A percentile compares a stretch with the other conserved stretches of the same genome.
Conservation (phyloP, 1,140 invertebrate species). For the Maconellicoccus hirsutus region DNA sequence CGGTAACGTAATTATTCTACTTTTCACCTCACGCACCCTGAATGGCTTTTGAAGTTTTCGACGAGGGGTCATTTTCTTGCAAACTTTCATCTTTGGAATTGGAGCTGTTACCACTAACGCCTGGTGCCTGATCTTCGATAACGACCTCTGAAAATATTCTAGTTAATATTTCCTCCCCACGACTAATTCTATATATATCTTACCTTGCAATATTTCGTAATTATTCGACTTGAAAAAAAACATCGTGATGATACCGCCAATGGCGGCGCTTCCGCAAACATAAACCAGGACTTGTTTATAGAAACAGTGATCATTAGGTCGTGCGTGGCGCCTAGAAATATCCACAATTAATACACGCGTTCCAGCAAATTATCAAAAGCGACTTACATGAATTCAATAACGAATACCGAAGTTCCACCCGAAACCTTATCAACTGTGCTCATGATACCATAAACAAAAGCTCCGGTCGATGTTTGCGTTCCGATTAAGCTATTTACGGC, state of each 20-base stretch:
- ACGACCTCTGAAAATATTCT: too few species aligned
- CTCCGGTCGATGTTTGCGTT: constrained; percentile 67
- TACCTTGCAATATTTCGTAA: not conserved
- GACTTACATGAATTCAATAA: constrained; percentile 57
- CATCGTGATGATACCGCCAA: not conserved
- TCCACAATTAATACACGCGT: not conserved
- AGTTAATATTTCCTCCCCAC: too few species aligned
- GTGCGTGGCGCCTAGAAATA: not conserved
- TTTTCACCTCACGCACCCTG: too few species aligned
- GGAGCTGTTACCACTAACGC: too few species aligned
- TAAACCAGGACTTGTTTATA: not conserved
- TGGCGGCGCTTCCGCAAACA: not conserved
- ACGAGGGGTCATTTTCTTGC: too few species aligned
- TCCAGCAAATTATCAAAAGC: not conserved
- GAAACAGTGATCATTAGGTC: not conserved
- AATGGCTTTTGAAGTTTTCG: too few species aligned
- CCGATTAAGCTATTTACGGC: constrained; percentile 85
- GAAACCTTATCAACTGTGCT: constrained; percentile 87
- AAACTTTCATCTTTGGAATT: too few species aligned
- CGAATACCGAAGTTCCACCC: constrained; percentile 69
- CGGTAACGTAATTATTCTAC: too few species aligned
- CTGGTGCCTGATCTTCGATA: too few species aligned
- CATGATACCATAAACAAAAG: constrained; percentile 94
- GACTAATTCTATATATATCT: too few species aligned
- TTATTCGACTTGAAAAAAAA: not conserved